These are phyloP conservation scores for Thamnaconus septentrionalis DNA, from an alignment of 2,113 vertebrate species.

Conservation along the genomic window DNA sequence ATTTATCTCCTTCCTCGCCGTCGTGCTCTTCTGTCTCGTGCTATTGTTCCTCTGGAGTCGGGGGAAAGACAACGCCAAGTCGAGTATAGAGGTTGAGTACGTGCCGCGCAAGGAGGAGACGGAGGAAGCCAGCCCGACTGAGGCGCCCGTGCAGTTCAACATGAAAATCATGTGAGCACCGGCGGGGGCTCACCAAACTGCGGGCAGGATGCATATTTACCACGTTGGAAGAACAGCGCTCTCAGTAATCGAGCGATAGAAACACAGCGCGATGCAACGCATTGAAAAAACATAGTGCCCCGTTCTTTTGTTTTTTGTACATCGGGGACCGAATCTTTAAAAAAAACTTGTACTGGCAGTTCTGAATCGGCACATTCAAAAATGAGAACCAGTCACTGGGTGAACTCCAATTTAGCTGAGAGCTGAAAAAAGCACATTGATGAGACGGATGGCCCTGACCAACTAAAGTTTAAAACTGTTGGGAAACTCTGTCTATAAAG, in stretches of 20 bases:
- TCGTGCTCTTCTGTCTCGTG: slow-evolving; percentile 97
- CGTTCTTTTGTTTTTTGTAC: slow-evolving; percentile 56
- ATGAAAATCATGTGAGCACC: slow-evolving; percentile 98
- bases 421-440: slow-evolving; percentile 35
- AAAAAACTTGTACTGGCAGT: slow-evolving; percentile 64
- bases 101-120: slow-evolving; percentile 92
- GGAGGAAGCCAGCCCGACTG: slow-evolving; percentile 83
- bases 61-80: slow-evolving; percentile 94
- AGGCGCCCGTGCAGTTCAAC: slow-evolving; percentile 93
- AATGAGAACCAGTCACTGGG: slow-evolving; percentile 9
- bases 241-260: too few species aligned
- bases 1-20: slow-evolving; percentile 98
- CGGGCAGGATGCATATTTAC: slow-evolving; percentile 45
- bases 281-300: slow-evolving; percentile 56
- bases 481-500: not conserved
- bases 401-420: slow-evolving; percentile 20
- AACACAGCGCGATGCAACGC: slow-evolving; percentile 14
- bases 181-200: slow-evolving; percentile 41
- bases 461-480: slow-evolving; percentile 11
- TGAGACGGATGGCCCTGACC: not conserved
- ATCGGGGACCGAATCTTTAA: slow-evolving; percentile 63
- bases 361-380: slow-evolving; percentile 57
- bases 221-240: slow-evolving; percentile 50
- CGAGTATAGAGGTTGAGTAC: slow-evolving; percentile 96
- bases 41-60: slow-evolving; percentile 98